Conservation (phyloP, 1,140 invertebrate species). For the Tetramorium simillimum region DNA sequence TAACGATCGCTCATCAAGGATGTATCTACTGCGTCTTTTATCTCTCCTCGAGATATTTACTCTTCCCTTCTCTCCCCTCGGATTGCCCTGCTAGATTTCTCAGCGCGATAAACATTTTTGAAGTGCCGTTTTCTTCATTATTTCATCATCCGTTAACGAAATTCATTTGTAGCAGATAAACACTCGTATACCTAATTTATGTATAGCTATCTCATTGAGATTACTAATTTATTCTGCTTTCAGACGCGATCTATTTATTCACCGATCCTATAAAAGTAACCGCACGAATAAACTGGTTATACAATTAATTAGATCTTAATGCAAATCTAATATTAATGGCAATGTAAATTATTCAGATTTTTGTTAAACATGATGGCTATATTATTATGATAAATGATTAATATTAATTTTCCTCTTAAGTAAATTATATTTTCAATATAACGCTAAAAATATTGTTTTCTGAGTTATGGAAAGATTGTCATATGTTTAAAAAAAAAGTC, state of each 20-base stretch:
- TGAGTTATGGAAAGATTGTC: constrained; percentile 20
- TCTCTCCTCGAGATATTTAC: constrained; percentile 42
- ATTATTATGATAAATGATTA: background rate
- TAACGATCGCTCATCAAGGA: constrained; percentile 76
- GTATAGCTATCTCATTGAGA: background rate
- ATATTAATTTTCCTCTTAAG: background rate
- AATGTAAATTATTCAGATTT: background rate
- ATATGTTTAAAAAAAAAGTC: constrained; percentile 55
- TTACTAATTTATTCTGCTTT: constrained; percentile 10
- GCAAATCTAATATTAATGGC: background rate
- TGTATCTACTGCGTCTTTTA: constrained; percentile 75
- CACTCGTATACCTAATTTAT: background rate
- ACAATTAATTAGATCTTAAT: background rate
- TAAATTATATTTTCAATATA: background rate
- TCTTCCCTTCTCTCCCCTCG: background rate
- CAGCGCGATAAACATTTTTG: constrained; percentile 62
- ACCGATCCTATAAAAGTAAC: background rate
- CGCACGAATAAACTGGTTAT: background rate
- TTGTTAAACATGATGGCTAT: background rate
- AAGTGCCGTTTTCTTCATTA: constrained; percentile 50
- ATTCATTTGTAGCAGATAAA: background rate
- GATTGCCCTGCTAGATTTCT: constrained; percentile 42
- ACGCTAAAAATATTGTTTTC: too few species aligned
- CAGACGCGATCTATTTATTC: background rate
- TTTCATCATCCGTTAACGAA: constrained; percentile 5